These are phyloP conservation scores for Eupithecia inturbata DNA, from an alignment of 2,888 invertebrate genomes.

Conservation along the genomic window DNA sequence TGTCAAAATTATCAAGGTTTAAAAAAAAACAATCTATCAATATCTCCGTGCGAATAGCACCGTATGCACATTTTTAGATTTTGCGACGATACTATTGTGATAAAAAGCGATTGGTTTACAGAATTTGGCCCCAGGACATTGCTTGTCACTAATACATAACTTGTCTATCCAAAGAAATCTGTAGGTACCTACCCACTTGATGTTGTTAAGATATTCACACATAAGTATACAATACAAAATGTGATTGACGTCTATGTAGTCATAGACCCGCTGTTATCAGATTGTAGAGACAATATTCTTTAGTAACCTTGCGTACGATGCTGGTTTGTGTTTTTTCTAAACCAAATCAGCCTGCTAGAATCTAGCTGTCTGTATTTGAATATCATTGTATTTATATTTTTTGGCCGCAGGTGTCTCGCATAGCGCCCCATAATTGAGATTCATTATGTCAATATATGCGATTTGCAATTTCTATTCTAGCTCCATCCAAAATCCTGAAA, in stretches of 20 bases:
- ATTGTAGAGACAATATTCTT: constrained; percentile 1
- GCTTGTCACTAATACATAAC: background rate
- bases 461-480: constrained; percentile 37
- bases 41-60: too few relatives aligned
- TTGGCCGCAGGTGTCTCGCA: constrained; percentile 41
- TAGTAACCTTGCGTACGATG: constrained; percentile 6
- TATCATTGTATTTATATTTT: constrained; percentile 42
- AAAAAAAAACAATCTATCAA: too few relatives aligned
- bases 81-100: too few relatives aligned
- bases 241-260: constrained; percentile 5
- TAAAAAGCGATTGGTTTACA: too few relatives aligned
- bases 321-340: constrained; percentile 22
- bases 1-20: too few relatives aligned
- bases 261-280: constrained; percentile 20
- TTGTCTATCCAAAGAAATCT: background rate
- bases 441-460: constrained; percentile 37
- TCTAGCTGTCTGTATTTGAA: constrained; percentile 34
- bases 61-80: too few relatives aligned
- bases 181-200: constrained; percentile 2
- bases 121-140: too few relatives aligned
- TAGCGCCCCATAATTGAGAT: constrained; percentile 38
- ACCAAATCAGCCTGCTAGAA: constrained; percentile 25
- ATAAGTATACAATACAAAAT: background rate
- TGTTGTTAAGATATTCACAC: background rate
- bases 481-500: constrained; percentile 36